Evolutionary conservation across 2,888 invertebrate genomes (phyloP).

Genomic region (Stenotaenia linearis): DNA sequence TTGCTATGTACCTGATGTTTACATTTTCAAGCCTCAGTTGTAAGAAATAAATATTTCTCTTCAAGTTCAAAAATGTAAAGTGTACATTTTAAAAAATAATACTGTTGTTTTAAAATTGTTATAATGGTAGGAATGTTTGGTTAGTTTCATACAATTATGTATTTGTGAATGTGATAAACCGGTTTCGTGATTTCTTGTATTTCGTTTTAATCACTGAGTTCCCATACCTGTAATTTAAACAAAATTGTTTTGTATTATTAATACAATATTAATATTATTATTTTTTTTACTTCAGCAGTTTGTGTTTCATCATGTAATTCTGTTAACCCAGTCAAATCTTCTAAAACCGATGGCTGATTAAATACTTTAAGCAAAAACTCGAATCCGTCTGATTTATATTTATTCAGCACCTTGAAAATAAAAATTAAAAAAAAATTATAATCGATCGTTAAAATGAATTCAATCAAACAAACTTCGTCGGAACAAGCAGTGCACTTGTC

Average conservation of each 20-base stretch:
- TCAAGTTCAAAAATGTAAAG: background rate
- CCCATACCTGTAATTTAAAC: background rate
- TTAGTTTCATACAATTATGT: background rate
- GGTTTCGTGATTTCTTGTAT: background rate
- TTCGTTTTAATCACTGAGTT: background rate
- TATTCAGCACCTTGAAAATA: conserved; percentile 45
- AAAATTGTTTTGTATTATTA: background rate
- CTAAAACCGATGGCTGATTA: conserved; percentile 72
- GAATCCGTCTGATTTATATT: conserved; percentile 54
- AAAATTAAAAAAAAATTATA: conserved; percentile 8
- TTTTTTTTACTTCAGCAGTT: conserved; percentile 41
- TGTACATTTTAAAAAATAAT: background rate
- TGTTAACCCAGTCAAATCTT: conserved; percentile 74
- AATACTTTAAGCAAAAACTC: conserved; percentile 73
- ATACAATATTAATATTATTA: background rate
- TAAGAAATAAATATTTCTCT: background rate
- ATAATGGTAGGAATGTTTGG: background rate
- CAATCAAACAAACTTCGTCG: conserved; percentile 43
- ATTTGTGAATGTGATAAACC: background rate
- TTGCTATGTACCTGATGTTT: background rate
- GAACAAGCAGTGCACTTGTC: conserved; percentile 92
- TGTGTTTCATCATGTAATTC: conserved; percentile 50
- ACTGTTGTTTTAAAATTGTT: background rate
- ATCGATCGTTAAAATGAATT: background rate
- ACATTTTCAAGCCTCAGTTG: background rate